Evolutionary conservation across 1,140 invertebrate species (phyloP), one percentile per base, ranked within the genome.

Genomic region (Pinna nobilis): DNA sequence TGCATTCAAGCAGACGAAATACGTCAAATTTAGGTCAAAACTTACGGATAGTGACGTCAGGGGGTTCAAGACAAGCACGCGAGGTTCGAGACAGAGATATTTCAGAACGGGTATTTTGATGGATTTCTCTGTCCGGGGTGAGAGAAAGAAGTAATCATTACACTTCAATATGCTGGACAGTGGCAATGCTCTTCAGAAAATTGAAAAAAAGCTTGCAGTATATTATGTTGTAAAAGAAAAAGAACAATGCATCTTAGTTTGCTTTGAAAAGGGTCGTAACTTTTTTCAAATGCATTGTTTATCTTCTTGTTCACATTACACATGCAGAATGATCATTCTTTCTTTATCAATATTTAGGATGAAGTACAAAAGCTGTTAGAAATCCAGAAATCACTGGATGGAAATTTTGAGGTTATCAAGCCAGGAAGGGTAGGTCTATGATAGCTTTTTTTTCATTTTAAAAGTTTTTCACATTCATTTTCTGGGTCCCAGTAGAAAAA

Each of bases 381-480:
- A 50, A 89, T 93, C 20, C 92, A 93, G 80, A 89, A 90, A 47
- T 89, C 89, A 66, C 82, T 92, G 70, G 83, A 89, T 65, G 84
- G 86, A 55, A 90, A 92, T 59, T 92, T 92, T 84, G 92, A 93
- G 86, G 91, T 94, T 82, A 92, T 94, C 82, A 92, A 92, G 86
- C 93, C 93, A 75, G 93, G 93, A 33, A 77, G 89, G 72, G 89
- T 90, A 79, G 78, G 83, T 80, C 20, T 47, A 47, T 20, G 20
- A 44, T 44, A 47, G 44, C 15, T 47, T 47, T 47, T 15, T 3
- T 18, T 47, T 47, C 1, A 2, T 47, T 47, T 47, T 47, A 15
- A 20, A 53, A 53, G 32, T 1, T 0, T 5, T 25, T 3, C 23
- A 25, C 23, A 2, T 28, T 53, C 3, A 53, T 15, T 20, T n/a